Percentiles rank a stretch among this genome's conserved stretches.
These are phyloP conservation scores for Okapia johnstoni DNA, from an alignment of 2,113 vertebrate species.

Conservation along the genomic window DNA sequence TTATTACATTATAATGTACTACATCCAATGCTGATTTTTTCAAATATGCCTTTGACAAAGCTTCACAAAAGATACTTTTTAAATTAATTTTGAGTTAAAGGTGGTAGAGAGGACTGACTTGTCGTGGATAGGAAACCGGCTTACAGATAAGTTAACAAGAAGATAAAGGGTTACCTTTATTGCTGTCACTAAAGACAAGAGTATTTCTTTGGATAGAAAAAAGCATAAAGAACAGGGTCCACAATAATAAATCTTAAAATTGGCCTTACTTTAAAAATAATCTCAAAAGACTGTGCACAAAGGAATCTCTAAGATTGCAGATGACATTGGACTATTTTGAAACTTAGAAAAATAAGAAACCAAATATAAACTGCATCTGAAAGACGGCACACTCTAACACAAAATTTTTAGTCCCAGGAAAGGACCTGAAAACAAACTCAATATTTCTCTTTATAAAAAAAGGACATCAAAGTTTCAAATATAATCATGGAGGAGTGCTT, in stretches of 20 bases:
- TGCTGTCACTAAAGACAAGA: neutral
- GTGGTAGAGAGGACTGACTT: neutral
- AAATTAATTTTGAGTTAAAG: neutral
- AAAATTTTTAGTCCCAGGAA: neutral
- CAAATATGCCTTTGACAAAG: neutral
- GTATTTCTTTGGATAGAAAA: neutral
- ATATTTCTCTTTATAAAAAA: conserved; percentile 1
- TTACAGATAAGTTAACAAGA: neutral
- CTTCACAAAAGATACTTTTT: neutral
- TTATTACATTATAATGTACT: neutral
- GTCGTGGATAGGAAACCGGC: neutral
- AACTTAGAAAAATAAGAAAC: neutral
- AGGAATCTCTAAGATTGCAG: neutral
- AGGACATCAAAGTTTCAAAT: neutral
- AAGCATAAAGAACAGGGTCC: neutral
- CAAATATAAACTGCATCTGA: conserved; percentile 8
- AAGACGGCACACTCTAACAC: neutral
- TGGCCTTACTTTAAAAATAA: neutral
- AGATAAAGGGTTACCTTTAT: neutral
- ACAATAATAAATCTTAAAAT: neutral
- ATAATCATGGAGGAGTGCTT: neutral
- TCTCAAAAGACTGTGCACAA: neutral
- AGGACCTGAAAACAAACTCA: neutral
- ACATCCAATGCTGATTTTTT: neutral
- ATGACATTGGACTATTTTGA: neutral